Evolutionary conservation across 2,888 invertebrate genomes (phyloP), one percentile per base, ranked within the genome.

Genomic region (Dolichomitus sp.): DNA sequence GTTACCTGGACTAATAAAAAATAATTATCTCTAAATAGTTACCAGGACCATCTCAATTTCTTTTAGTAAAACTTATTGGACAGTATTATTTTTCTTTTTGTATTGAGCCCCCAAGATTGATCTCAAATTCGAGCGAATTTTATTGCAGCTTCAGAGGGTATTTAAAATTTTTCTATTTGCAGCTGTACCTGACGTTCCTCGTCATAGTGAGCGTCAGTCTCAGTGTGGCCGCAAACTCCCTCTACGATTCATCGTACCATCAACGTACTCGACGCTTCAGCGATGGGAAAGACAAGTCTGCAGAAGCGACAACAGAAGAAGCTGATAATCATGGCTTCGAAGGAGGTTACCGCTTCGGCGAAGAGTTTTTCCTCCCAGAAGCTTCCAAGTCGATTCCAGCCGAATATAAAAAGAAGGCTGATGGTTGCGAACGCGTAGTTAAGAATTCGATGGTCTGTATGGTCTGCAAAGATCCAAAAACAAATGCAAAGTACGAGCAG

Each of bases 401-500:
- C 94, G 95, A 93, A 92, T 96, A 89, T 45, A 95, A 95, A 88
- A 95, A 95, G 89, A 95, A 95, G 83, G 95, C 95, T 17, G 95
- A 95, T 83, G 95, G 96, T 86, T 97, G 97, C 88, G 95, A 96
- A 87, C 95, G 96, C 89, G 95, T 96, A 0, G 93, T 95, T 37
- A 96, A 95, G 89, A 95, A 96, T 86, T 96, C 96, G 4, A 96
- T 96, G 95, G 95, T 96, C 19, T 97, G 97, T 91, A 95, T 95
- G 90, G 95, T 97, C 1, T 98, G 98, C 90, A 95, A 96, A 85
- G 96, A 97, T 90, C 95, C 96, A 0, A 96, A 96, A 91, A 96
- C 96, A 14, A 97, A 97, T 75, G 97, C 97, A 23, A 96, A 96
- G 82, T 97, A 96, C 89, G 97, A 98, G 92, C 97, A 97, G 30